These are phyloP conservation scores for Vicugna pacos DNA, from an alignment of 2,113 vertebrate species.

Conservation along the genomic window DNA sequence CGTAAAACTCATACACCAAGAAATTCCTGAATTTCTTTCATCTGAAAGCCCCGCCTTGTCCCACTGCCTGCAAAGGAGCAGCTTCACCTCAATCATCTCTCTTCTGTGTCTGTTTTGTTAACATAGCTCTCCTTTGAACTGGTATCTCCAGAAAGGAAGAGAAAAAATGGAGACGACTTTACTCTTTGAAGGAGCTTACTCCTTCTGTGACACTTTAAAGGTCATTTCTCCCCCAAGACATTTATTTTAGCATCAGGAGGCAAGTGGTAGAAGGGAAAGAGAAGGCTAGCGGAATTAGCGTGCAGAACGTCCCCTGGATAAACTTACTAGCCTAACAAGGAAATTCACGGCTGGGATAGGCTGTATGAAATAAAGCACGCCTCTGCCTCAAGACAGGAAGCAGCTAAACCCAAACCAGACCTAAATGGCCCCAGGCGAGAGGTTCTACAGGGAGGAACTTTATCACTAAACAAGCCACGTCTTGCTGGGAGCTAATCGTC, in stretches of 20 bases:
- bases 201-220: neutral
- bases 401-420: neutral
- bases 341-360: neutral
- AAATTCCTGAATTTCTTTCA: neutral
- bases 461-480: slow-evolving; percentile 18
- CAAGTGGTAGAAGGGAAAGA: neutral
- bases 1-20: neutral
- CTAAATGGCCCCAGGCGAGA: neutral
- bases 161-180: neutral
- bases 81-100: neutral
- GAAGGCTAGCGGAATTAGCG: neutral
- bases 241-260: neutral
- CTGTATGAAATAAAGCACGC: neutral
- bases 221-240: neutral
- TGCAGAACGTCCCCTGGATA: neutral
- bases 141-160: neutral
- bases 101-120: neutral
- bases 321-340: neutral
- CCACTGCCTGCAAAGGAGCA: neutral
- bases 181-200: neutral
- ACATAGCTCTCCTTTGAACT: neutral
- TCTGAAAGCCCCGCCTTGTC: neutral
- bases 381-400: neutral
- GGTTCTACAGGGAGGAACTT: neutral
- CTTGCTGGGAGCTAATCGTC: neutral